Evolutionary conservation across 2,888 invertebrate species (phyloP), one percentile per base, ranked within the genome.

Genomic region (Mesorhabditis sp.): DNA sequence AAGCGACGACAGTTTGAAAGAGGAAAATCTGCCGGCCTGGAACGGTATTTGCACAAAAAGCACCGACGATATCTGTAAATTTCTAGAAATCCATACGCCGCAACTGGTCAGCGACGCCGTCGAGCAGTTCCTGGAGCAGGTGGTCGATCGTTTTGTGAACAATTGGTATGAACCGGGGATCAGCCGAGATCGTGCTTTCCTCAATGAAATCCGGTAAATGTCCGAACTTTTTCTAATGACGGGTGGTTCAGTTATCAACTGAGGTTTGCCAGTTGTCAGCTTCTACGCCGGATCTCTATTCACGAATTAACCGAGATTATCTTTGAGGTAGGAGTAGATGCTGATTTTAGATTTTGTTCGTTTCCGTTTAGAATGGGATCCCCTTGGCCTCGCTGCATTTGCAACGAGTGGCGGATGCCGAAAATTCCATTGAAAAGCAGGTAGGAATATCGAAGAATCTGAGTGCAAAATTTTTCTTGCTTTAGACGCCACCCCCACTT

Each of bases 121-220:
- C 5, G 83, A 83, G 63, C 73, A 68, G n/a, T 70, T 84, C 45
- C 70, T 83, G 41, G 77, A 79, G 28, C 75, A 75, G 58, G 71
- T 84, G 43, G 72, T 84, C 41, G 78, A 80, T n/a, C 73, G 76
- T 62, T 80, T 82, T 66, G 76, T 84, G 43, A 81, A 81, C 70
- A 73, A 72, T 10, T 84, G 84, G 84, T 84, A 80, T 65, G 76
- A 74, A 42, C 72, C 69, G 5, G 79, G 78, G 45, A 81, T 84
- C 67, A 79, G 82, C 66, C 73, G 74, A 4, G 84, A 84, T 67
- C 69, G 77, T 10, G 78, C 82, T 13, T 84, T 84, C 65, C 71
- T 84, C 28, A 74, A 80, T 44, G 84, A 84, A 70, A 82, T 83
- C 10, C 69, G 75, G 80, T 78, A 43, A 45, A 15, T 4, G 7